Base-by-base conservation (phyloP, 2,113 vertebrate species). In the Sceloporus tristichus region DNA sequence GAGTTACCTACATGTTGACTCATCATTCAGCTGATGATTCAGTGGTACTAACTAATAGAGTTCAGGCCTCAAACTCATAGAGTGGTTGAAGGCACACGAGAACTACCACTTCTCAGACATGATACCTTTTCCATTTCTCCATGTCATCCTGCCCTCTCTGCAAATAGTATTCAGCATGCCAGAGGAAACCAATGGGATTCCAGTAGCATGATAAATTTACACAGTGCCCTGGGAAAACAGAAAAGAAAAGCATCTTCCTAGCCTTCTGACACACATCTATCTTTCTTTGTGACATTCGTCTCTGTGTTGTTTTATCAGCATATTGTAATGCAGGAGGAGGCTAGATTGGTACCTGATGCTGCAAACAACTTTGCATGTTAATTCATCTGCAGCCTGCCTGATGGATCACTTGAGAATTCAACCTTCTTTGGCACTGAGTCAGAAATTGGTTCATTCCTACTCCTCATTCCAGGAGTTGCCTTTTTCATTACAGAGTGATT, bases 351-450 rank as follows among this genome's bases (percentile, higher is more conserved):
- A 80, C 56, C 62, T 85, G 78, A 40, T 74, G 42, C 40, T 34
- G 71, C 0, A 42, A 89, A 79, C 84, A 66, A 75, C 70, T 81
- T 74, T 89, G 78, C 88, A 75, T 85, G 62, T 80, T 89, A 85
- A 85, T 82, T 82, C 40, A 34, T 48, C 10, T 75, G 74, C 29
- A 79, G 85, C 56, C 77, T 82, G 74, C 54, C 54, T 79, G 70
- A 14, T 85, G 42, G 89, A 73, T 90, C 70, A 29, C 74, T 86
- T 86, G 38, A 91, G 82, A 82, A 0, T 13, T 27, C 80, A 75
- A 0, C 66, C 87, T 82, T 82, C 27, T 80, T 85, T 80, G 42
- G 78, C 75, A 88, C 25, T 62, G 29, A 85, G 88, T 91, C 87
- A 53, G 68, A 77, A 77, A 68, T 16, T 38, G 23, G 9, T 27